Conservation (phyloP, 1,140 invertebrate species). For the Amphibalanus amphitrite region DNA sequence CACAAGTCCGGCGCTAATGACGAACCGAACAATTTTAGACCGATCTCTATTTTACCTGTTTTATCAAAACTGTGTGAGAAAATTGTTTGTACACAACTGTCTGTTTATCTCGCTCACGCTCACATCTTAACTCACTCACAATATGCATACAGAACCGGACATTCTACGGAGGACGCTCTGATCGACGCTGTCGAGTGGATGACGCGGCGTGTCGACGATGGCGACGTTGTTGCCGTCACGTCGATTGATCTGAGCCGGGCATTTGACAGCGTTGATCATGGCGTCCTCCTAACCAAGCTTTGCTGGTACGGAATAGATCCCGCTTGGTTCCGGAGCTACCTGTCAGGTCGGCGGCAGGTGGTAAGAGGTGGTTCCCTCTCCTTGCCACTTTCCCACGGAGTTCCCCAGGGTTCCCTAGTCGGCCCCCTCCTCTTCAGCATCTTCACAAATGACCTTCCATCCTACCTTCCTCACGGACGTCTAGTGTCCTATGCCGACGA, state of each 20-base stretch:
- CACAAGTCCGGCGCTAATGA: background rate
- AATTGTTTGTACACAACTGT: background rate
- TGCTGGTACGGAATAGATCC: background rate
- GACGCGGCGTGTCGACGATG: background rate
- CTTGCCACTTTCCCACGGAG: background rate
- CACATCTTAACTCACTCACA: background rate
- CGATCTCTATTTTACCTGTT: background rate
- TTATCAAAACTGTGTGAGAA: background rate
- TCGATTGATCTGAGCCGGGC: background rate
- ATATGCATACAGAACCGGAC: background rate
- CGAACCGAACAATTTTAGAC: background rate
- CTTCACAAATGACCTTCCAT: background rate
- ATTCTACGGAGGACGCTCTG: background rate
- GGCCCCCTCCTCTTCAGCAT: background rate
- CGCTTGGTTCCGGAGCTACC: background rate
- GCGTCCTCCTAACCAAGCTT: background rate
- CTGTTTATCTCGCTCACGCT: background rate
- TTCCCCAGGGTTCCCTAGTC: background rate
- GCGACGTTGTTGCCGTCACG: background rate
- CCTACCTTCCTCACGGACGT: background rate
- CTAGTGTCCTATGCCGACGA: background rate
- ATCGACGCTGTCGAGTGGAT: background rate
- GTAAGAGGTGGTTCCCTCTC: background rate
- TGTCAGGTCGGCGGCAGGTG: background rate
- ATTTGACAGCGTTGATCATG: background rate